A percentile compares a stretch with the other conserved stretches of the same genome.
Conservation (phyloP, 2,113 vertebrate genomes). For the Odontophorus gujanensis region DNA sequence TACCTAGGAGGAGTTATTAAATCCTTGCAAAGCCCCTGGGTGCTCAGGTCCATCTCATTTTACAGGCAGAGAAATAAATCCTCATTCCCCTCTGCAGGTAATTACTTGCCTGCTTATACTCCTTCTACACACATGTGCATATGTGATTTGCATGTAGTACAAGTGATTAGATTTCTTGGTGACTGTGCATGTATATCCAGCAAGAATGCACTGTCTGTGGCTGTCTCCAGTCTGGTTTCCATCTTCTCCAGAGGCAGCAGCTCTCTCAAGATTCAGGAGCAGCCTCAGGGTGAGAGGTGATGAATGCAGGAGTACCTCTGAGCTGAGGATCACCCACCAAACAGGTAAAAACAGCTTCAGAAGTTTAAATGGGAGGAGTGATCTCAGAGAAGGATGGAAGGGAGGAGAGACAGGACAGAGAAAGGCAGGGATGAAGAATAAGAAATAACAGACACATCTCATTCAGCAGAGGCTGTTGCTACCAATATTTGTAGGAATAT, state of each 20-base stretch:
- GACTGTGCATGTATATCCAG: not conserved
- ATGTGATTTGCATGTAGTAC: not conserved
- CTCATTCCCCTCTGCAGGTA: not conserved
- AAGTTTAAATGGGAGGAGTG: not conserved
- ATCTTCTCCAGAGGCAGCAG: not conserved
- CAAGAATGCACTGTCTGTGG: not conserved
- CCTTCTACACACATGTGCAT: not conserved
- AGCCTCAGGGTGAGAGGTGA: not conserved
- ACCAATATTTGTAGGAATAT: too few species aligned
- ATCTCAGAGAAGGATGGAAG: not conserved
- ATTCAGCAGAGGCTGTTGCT: not conserved
- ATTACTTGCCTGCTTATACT: not conserved
- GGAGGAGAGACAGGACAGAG: not conserved
- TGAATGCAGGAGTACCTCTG: not conserved
- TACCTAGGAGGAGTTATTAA: constrained; percentile 20
- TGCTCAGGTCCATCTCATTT: not conserved
- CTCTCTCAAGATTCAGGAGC: not conserved
- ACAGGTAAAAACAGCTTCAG: not conserved
- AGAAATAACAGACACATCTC: not conserved
- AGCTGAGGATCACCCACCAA: not conserved
- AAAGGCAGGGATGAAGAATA: not conserved
- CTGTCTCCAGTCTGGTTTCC: not conserved
- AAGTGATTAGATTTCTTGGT: not conserved
- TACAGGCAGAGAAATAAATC: not conserved
- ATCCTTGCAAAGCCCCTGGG: constrained; percentile 9